A percentile compares a stretch with the other conserved stretches of the same genome.
These are phyloP conservation scores for Arrhopalites spinosus DNA, from an alignment of 2,888 invertebrate genomes.

Conservation along the genomic window DNA sequence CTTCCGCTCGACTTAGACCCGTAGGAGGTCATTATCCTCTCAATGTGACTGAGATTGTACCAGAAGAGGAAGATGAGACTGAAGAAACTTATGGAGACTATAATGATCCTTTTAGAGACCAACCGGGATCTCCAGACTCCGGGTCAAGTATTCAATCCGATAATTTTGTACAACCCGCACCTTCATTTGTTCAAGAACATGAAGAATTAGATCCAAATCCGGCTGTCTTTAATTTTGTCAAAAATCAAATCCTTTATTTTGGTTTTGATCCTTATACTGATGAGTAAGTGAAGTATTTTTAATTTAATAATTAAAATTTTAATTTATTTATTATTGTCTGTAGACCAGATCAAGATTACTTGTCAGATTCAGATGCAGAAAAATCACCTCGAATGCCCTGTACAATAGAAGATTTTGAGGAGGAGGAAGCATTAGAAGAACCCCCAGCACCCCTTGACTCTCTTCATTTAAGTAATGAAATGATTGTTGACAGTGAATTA, in stretches of 20 bases:
- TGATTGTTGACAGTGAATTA: neutral
- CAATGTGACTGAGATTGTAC: neutral
- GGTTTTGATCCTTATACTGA: conserved; percentile 23
- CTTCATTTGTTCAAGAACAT: neutral
- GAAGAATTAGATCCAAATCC: conserved; percentile 11
- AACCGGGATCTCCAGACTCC: neutral
- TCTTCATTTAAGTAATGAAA: neutral
- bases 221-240: conserved; percentile 14
- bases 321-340: neutral
- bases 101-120: conserved; percentile 9
- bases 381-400: conserved; percentile 28
- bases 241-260: conserved; percentile 32
- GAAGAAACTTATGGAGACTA: neutral
- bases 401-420: conserved; percentile 20
- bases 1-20: neutral
- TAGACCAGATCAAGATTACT: conserved; percentile 16
- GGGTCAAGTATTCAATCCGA: neutral
- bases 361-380: conserved; percentile 3
- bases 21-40: conserved; percentile 7
- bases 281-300: conserved; percentile 8
- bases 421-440: neutral
- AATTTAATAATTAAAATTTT: neutral
- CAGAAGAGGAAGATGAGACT: neutral
- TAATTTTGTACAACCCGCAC: no score
- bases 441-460: neutral